Percentiles rank a stretch among this genome's conserved stretches.
These are phyloP conservation scores for Xestobium rufovillosum DNA, from an alignment of 2,888 invertebrate genomes.

Conservation along the genomic window DNA sequence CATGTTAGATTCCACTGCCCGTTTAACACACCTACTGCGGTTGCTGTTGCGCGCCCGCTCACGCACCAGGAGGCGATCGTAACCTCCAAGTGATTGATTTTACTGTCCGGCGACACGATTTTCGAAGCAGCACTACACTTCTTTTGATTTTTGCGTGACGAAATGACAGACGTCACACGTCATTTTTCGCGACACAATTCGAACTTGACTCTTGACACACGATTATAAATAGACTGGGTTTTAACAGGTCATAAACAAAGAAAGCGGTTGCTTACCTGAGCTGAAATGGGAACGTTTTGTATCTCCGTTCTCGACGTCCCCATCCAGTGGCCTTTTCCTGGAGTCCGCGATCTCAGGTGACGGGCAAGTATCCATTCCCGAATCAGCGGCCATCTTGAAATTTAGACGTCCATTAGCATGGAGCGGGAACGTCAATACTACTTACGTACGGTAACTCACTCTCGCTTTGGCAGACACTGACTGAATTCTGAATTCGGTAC, in stretches of 20 bases:
- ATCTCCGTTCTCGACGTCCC: constrained; percentile 80
- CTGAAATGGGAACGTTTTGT: constrained; percentile 87
- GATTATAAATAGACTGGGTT: too few relatives aligned
- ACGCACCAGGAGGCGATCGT: constrained; percentile 16
- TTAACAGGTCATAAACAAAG: constrained; percentile 9
- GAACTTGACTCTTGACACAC: too few relatives aligned
- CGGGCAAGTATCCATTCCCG: constrained; percentile 90
- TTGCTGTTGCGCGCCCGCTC: constrained; percentile 18
- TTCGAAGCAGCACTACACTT: background rate
- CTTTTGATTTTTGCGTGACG: background rate
- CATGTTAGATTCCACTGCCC: constrained; percentile 16
- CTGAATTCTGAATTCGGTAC: constrained; percentile 15
- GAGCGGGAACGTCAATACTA: constrained; percentile 20
- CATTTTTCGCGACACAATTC: background rate
- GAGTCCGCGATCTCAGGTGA: constrained; percentile 88
- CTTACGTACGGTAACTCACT: background rate
- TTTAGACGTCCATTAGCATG: constrained; percentile 31
- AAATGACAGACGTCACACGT: background rate
- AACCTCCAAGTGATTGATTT: background rate
- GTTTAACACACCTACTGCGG: constrained; percentile 17
- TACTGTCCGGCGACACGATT: too few relatives aligned
- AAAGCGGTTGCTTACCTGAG: constrained; percentile 59
- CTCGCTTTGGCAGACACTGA: constrained; percentile 8
- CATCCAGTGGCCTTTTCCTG: constrained; percentile 82
- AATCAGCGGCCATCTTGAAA: constrained; percentile 81